Evolutionary conservation across 2,888 invertebrate genomes (phyloP), one percentile per base, ranked within the genome.

Genomic region (Petrophora chlorosata): DNA sequence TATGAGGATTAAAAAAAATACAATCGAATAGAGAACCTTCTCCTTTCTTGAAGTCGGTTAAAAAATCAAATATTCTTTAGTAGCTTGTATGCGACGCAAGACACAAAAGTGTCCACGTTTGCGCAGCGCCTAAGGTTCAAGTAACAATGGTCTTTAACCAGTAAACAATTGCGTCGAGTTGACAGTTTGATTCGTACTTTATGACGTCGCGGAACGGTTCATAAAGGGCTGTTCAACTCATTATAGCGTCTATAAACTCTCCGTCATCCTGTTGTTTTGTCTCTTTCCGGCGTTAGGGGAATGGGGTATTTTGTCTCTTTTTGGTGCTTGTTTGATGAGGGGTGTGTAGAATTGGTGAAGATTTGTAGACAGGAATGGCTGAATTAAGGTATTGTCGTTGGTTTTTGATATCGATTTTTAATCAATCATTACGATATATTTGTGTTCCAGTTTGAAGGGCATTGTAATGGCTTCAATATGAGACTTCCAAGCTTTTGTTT

Each of bases 201-300:
- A 61, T 53, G 55, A 40, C 48, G 44, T 42, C 51, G 32, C 39
- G 14, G 38, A 44, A 39, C 50, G 46, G 52, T 61, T 59, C 59
- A 62, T 64, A 64, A 61, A 59, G 60, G 60, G 86, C 87, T 87
- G 87, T 89, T 88, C 84, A 85, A 88, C 83, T 86, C 86, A 88
- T 87, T 88, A 87, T 80, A 79, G 79, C 78, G 81, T 80, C 84
- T 82, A 83, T 85, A 86, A 85, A 84, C 79, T 79, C 82, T 83
- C 79, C 84, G 82, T 87, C 87, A 87, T 86, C 84, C 84, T 86
- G 86, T 84, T 79, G 79, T 65, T 55, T 54, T 56, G 56, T 82
- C 84, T 60, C 75, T 34, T 58, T 81, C 71, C 15, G 3, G 8
- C 26, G n/a, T 12, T 26, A 10, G 22, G 2, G 2, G 15, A 17